These are phyloP conservation scores for Pseudomyrmex flavicornis DNA, from an alignment of 1,140 invertebrate species.

Conservation along the genomic window DNA sequence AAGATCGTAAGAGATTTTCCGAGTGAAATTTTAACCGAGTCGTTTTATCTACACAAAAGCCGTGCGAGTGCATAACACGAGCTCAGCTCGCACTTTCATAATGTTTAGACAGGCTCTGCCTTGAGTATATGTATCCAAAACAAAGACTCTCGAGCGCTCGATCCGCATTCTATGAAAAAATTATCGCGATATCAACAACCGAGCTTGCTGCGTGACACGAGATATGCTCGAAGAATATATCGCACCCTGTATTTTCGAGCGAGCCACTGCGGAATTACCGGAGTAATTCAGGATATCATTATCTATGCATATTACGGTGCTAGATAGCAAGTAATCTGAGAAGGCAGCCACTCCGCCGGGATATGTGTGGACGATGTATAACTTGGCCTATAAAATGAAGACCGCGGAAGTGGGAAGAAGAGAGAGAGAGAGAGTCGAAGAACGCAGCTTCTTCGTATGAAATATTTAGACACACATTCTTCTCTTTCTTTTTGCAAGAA, in stretches of 20 bases:
- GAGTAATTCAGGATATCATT: constrained; percentile 52
- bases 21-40: constrained; percentile 14
- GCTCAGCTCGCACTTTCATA: neutral
- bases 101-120: neutral
- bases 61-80: neutral
- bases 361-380: constrained; percentile 20
- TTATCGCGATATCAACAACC: constrained; percentile 30
- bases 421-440: neutral
- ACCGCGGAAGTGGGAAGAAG: neutral
- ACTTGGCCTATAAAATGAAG: constrained; percentile 6
- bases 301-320: constrained; percentile 48
- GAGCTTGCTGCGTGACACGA: constrained; percentile 4
- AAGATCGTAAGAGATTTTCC: neutral
- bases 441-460: neutral
- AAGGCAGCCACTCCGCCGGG: neutral
- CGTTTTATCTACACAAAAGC: neutral
- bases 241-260: constrained; percentile 40
- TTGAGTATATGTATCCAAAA: constrained; percentile 1
- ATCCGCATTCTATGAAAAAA: constrained; percentile 8
- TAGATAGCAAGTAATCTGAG: constrained; percentile 43
- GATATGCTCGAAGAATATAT: constrained; percentile 47
- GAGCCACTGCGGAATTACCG: constrained; percentile 21
- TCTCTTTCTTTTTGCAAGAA: neutral
- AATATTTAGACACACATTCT: constrained; percentile 19
- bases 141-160: constrained; percentile 7